These are phyloP conservation scores for Schrankia costaestrigalis DNA, from an alignment of 2,888 invertebrate genomes.

Conservation along the genomic window DNA sequence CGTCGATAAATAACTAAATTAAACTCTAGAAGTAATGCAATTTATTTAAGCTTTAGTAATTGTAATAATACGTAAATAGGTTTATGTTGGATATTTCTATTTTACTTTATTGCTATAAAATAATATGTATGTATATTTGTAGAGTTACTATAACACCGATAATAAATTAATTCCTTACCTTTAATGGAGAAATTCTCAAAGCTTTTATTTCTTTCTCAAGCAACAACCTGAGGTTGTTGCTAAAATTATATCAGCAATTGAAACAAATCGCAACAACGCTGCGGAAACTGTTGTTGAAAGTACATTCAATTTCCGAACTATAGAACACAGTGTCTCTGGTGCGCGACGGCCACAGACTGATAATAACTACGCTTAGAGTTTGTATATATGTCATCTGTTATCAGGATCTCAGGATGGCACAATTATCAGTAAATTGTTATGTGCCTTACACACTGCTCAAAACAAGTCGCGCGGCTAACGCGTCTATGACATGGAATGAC, in stretches of 20 bases:
- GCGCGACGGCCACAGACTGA: conserved; percentile 54
- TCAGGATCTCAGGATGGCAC: conserved; percentile 52
- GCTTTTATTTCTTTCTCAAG: conserved; percentile 73
- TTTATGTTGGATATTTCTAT: too few relatives aligned
- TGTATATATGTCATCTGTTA: conserved; percentile 60
- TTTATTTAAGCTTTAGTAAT: too few relatives aligned
- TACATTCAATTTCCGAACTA: conserved; percentile 24
- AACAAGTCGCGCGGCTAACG: too few relatives aligned
- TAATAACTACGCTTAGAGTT: conserved; percentile 29
- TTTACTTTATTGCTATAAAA: too few relatives aligned
- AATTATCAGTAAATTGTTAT: conserved; percentile 53
- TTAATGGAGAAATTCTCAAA: conserved; percentile 83
- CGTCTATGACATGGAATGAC: too few relatives aligned
- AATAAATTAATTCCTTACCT: conserved; percentile 56
- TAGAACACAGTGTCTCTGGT: conserved; percentile 35
- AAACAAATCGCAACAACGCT: conserved; percentile 33
- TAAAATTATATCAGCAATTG: conserved; percentile 43
- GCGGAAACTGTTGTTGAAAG: conserved; percentile 41
- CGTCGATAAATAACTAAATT: too few relatives aligned
- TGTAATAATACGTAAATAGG: too few relatives aligned
- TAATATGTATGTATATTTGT: conserved; percentile 1
- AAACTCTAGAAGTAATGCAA: too few relatives aligned
- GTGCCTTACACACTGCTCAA: too few relatives aligned
- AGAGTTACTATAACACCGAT: neutral
- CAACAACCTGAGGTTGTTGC: conserved; percentile 79